Base-by-base conservation (phyloP, 2,888 invertebrate species). In the Orthonevra nobilis region DNA sequence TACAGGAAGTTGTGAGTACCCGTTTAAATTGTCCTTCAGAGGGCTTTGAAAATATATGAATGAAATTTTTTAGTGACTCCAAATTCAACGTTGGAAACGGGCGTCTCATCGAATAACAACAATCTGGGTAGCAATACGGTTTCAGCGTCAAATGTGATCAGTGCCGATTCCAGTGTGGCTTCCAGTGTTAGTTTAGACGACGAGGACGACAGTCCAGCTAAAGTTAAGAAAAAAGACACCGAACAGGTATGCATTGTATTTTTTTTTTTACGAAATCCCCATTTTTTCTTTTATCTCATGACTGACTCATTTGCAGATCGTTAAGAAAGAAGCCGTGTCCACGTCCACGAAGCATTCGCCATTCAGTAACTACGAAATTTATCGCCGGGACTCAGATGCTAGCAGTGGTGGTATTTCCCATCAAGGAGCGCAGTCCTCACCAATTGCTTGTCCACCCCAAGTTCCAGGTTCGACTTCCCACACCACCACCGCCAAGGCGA, bases 121-220 rank as follows among this genome's bases (percentile, higher is more conserved):
- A 93, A 94, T 85, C 93, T 94, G 82, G 94, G 94, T 23, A 94
- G 93, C 34, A 94, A 93, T 83, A 94, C 94, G 85, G 92, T 89
- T 20, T 88, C 88, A 68, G 87, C 86, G 52, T 88, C 88, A 50
- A 89, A 88, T 83, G 90, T 83, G 88, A 91, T 87, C 87, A 91
- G 85, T 88, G 91, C 89, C 86, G 91, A 88, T 86, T 91, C 89
- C 7, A 89, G 89, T 69, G 89, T 89, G 14, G 89, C 89, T 52
- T 89, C 89, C 15, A 89, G 89, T 82, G 86, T 89, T n/a, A 89
- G 89, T 61, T 83, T 89, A 58, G 89, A 89, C 46, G 89, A 89
- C 61, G 89, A 89, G 6, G 89, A 89, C 44, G 88, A 87, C 20
- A 87, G 86, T 63, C 87, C 88, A 12, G 85, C 85, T 12, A 89